Evolutionary conservation across 1,140 invertebrate species (phyloP).

Genomic region (Nylanderia fulva): DNA sequence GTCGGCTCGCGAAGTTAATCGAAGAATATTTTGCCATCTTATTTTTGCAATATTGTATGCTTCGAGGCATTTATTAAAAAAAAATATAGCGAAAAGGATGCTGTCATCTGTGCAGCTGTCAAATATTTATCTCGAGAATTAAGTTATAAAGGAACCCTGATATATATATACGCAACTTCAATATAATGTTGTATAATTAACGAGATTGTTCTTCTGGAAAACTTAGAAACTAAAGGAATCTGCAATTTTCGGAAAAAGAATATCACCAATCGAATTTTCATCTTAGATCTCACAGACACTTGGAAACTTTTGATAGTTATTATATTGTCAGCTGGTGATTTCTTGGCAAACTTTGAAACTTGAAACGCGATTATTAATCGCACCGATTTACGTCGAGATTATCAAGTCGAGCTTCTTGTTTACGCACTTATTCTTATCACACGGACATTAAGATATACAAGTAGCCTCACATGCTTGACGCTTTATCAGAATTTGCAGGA

Average conservation of each 20-base stretch:
- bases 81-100: not conserved
- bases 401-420: slow-evolving; percentile 16
- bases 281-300: not conserved
- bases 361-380: not conserved
- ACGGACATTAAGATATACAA: slow-evolving; percentile 31
- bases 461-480: not conserved
- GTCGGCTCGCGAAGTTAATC: not conserved
- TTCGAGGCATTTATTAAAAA: not conserved
- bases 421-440: slow-evolving; percentile 33
- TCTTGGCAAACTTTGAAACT: slow-evolving; percentile 12
- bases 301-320: not conserved
- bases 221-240: not conserved
- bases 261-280: not conserved
- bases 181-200: not conserved
- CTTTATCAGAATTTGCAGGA: slow-evolving; percentile 27
- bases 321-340: not conserved
- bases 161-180: not conserved
- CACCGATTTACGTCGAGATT: slow-evolving; percentile 10
- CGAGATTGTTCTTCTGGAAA: not conserved
- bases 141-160: not conserved
- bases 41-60: not conserved
- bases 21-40: not conserved
- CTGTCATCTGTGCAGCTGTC: not conserved
- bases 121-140: not conserved
- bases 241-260: not conserved